Conservation (phyloP, 2,888 invertebrate genomes). For the Schizaphis graminum region DNA sequence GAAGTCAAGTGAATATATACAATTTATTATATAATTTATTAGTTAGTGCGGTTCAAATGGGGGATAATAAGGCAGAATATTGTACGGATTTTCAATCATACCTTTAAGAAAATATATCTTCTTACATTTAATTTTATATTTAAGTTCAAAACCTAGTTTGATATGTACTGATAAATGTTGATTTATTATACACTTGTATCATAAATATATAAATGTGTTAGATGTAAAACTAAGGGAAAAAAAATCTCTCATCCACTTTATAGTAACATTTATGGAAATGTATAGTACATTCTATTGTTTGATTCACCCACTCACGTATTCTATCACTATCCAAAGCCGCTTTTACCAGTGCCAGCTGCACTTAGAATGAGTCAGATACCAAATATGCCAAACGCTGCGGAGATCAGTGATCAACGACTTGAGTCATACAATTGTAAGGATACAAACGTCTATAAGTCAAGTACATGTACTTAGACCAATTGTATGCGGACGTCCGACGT, state of each 20-base stretch:
- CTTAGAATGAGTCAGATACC: constrained; percentile 47
- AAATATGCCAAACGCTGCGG: constrained; percentile 40
- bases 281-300: constrained; percentile 38
- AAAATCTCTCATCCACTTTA: not conserved
- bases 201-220: constrained; percentile 16
- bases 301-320: constrained; percentile 54
- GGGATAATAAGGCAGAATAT: not conserved
- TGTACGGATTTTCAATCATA: not conserved
- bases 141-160: not conserved
- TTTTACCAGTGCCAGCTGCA: constrained; percentile 10
- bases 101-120: not conserved
- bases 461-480: not conserved
- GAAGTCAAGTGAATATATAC: not conserved
- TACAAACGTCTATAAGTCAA: constrained; percentile 39
- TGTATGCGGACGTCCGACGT: constrained; percentile 4
- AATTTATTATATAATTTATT: constrained; percentile 1
- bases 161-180: not conserved
- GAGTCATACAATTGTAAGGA: constrained; percentile 34
- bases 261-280: constrained; percentile 45
- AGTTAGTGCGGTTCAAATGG: not conserved
- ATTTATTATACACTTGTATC: constrained; percentile 11
- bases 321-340: constrained; percentile 19
- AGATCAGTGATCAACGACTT: constrained; percentile 53
- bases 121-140: not conserved
- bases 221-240: constrained; percentile 1